phyloP scores from a whole-genome alignment of 2,888 invertebrate species.

The Nasonia oneida region DNA sequence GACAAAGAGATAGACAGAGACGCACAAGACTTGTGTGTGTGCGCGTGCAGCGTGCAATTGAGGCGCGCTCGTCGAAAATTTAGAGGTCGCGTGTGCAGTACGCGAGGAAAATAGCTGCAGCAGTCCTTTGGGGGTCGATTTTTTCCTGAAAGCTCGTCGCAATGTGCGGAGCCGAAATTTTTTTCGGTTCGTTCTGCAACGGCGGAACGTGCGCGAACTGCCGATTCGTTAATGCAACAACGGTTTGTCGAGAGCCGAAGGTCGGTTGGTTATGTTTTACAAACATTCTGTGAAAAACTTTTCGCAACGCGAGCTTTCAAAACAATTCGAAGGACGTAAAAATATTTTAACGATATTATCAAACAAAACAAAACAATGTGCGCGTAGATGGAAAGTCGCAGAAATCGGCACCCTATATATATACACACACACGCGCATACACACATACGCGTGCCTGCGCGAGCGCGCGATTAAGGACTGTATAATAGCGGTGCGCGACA shows the following conservation, averaged over 20 bases:
- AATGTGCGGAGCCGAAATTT: neutral
- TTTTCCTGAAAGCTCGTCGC: neutral
- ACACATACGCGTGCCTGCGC: neutral
- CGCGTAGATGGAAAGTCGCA: neutral
- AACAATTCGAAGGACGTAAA: neutral
- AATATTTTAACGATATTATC: neutral
- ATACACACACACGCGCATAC: neutral
- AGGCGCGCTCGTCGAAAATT: conserved; percentile 13
- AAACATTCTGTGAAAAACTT: neutral
- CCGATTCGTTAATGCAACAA: neutral
- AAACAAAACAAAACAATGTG: too few relatives aligned
- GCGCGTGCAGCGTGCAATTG: conserved; percentile 21
- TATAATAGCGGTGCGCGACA: conserved; percentile 14
- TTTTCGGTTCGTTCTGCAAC: neutral
- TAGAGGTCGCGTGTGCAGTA: neutral
- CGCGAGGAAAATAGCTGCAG: neutral
- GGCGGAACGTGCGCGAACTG: neutral
- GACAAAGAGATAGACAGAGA: conserved; percentile 26
- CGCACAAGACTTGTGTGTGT: neutral
- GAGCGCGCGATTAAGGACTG: neutral
- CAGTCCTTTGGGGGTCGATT: neutral
- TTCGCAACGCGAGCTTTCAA: neutral
- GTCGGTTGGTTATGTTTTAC: neutral
- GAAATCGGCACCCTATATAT: neutral
- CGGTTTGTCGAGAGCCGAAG: neutral